These are phyloP conservation scores for Pseudanteris insignis DNA, from an alignment of 2,888 invertebrate species.

Conservation along the genomic window DNA sequence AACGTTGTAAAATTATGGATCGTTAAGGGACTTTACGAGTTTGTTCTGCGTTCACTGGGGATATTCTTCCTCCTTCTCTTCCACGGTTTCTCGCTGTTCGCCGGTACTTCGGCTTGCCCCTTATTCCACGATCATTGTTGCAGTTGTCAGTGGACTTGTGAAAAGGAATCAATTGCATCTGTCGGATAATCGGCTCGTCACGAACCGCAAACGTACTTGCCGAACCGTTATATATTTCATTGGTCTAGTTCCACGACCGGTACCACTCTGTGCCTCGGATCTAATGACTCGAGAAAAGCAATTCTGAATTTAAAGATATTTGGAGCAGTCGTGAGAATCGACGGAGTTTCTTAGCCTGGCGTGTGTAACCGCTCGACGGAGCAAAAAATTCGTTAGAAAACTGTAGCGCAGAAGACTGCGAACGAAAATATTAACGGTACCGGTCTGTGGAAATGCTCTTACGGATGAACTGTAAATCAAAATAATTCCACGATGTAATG, in stretches of 20 bases:
- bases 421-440: no score
- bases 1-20: slow-evolving; percentile 63
- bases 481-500: no score
- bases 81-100: slow-evolving; percentile 16
- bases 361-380: no score
- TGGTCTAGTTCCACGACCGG: slow-evolving; percentile 8
- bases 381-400: no score
- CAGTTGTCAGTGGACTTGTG: slow-evolving; percentile 25
- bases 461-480: no score
- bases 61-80: slow-evolving; percentile 45
- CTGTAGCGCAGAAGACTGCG: no score
- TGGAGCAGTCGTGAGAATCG: no score
- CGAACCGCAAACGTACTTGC: slow-evolving; percentile 21
- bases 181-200: slow-evolving; percentile 26
- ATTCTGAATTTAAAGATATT: no score
- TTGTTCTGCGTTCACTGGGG: slow-evolving; percentile 54
- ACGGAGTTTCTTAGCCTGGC: no score
- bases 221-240: slow-evolving; percentile 16
- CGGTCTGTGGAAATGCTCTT: no score
- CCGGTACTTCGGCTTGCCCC: slow-evolving; percentile 21
- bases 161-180: slow-evolving; percentile 31
- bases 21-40: slow-evolving; percentile 63
- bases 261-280: no score
- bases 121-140: slow-evolving; percentile 34
- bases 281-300: no score